These are phyloP conservation scores for Conus betulinus DNA, from an alignment of 1,140 invertebrate genomes.

Conservation along the genomic window DNA sequence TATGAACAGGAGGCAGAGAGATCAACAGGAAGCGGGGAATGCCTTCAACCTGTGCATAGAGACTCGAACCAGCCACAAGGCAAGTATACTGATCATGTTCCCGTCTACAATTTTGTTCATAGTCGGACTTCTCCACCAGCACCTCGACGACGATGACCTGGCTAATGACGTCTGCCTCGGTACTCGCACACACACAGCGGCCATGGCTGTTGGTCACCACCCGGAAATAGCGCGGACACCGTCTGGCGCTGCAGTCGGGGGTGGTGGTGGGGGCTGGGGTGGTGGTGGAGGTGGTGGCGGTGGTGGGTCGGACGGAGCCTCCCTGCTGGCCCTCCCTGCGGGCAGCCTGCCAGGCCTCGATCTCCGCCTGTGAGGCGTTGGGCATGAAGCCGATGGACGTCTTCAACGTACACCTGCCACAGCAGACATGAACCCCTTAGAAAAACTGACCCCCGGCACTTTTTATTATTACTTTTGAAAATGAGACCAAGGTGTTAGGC, in stretches of 20 bases:
- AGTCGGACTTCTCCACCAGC: too few species aligned
- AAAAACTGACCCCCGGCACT: too few species aligned
- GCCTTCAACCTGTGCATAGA: too few species aligned
- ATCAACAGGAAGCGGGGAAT: too few species aligned
- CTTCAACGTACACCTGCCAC: slow-evolving; percentile 22
- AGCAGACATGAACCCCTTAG: not conserved
- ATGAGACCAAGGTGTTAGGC: too few species aligned
- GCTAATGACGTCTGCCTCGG: not conserved
- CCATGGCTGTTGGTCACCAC: not conserved
- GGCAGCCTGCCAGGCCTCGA: not conserved
- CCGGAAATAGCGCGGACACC: slow-evolving; percentile 13
- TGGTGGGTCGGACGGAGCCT: not conserved
- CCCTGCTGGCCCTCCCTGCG: too few species aligned
- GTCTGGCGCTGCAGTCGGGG: not conserved
- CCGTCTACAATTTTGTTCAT: too few species aligned
- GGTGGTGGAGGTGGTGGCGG: slow-evolving; percentile 1
- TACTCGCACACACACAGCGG: slow-evolving; percentile 16
- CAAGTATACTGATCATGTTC: too few species aligned
- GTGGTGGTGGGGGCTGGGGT: slow-evolving; percentile 28
- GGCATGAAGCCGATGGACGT: not conserved
- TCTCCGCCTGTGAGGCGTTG: slow-evolving; percentile 10
- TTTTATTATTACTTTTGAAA: too few species aligned
- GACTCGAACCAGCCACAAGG: too few species aligned
- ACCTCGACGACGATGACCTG: not conserved
- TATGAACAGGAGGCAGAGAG: too few species aligned